phyloP scores from a whole-genome alignment of 1,140 invertebrate species.

The Rhynchophorus ferrugineus region DNA sequence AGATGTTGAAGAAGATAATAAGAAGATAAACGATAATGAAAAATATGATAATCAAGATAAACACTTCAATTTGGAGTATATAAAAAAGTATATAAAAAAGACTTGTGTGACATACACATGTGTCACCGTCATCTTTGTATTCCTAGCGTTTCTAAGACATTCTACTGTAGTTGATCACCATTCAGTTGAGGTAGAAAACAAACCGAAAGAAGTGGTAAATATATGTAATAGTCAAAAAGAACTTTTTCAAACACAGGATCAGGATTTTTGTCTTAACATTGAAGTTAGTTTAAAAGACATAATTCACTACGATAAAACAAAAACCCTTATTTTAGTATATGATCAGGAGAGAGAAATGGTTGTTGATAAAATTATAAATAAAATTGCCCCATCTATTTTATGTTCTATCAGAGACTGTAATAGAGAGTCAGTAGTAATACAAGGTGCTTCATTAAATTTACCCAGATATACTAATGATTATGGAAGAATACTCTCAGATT shows the following conservation, averaged over 20 bases:
- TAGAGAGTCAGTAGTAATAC: slow-evolving; percentile 21
- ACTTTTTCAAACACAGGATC: slow-evolving; percentile 11
- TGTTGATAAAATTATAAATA: slow-evolving; percentile 22
- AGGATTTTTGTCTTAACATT: slow-evolving; percentile 26
- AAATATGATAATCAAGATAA: no score
- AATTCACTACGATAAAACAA: slow-evolving; percentile 21
- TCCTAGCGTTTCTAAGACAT: no score
- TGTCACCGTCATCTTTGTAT: no score
- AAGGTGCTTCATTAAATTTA: slow-evolving; percentile 19
- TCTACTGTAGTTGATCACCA: no score
- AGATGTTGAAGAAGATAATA: no score
- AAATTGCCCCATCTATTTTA: slow-evolving; percentile 17
- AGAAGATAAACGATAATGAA: no score
- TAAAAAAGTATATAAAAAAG: no score
- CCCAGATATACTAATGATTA: slow-evolving; percentile 35
- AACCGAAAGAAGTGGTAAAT: not conserved
- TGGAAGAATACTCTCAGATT: slow-evolving; percentile 40
- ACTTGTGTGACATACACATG: no score
- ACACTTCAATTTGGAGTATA: no score
- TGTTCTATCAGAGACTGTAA: slow-evolving; percentile 24
- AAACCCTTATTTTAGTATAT: slow-evolving; percentile 30
- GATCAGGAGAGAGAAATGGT: slow-evolving; percentile 20
- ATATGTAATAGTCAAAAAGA: not conserved
- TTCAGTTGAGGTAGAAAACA: no score
- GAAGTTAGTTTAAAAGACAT: slow-evolving; percentile 25